These are phyloP conservation scores for Cheilosia soror DNA, from an alignment of 2,888 invertebrate species.

Conservation along the genomic window DNA sequence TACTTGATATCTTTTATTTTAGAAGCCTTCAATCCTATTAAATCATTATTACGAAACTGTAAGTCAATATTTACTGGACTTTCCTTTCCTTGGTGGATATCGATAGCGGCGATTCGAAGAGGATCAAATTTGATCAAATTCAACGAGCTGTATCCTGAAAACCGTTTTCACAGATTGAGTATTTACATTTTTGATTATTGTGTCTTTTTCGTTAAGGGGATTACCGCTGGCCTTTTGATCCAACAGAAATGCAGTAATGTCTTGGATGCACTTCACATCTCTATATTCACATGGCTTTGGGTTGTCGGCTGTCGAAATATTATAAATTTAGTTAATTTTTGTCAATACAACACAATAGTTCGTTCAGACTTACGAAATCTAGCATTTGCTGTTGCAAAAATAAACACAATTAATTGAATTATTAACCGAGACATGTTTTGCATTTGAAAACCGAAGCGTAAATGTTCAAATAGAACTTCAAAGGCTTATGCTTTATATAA, in stretches of 20 bases:
- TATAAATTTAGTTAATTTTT: background rate
- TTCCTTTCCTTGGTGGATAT: slow-evolving; percentile 79
- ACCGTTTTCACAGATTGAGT: background rate
- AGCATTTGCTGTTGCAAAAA: background rate
- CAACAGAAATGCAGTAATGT: slow-evolving; percentile 5
- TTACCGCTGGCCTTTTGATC: slow-evolving; percentile 23
- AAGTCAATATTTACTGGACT: slow-evolving; percentile 82
- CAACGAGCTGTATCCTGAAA: slow-evolving; percentile 77
- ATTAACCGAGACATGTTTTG: slow-evolving; percentile 20
- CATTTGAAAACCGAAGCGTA: background rate
- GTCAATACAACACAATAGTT: no score
- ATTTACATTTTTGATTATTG: no score
- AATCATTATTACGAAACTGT: slow-evolving; percentile 78
- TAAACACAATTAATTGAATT: background rate
- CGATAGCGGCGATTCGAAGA: slow-evolving; percentile 77
- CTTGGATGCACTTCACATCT: slow-evolving; percentile 17
- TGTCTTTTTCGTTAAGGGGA: no score
- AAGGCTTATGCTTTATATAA: no score
- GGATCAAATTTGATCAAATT: slow-evolving; percentile 80
- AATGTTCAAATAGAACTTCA: background rate
- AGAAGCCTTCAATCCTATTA: slow-evolving; percentile 76
- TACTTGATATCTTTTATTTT: slow-evolving; percentile 77
- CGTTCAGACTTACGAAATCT: slow-evolving; percentile 43
- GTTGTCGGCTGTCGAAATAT: slow-evolving; percentile 19
- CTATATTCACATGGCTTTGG: slow-evolving; percentile 42